Evolutionary conservation across 2,113 vertebrate genomes (phyloP).

Genomic region (Trematocara nigrifrons): DNA sequence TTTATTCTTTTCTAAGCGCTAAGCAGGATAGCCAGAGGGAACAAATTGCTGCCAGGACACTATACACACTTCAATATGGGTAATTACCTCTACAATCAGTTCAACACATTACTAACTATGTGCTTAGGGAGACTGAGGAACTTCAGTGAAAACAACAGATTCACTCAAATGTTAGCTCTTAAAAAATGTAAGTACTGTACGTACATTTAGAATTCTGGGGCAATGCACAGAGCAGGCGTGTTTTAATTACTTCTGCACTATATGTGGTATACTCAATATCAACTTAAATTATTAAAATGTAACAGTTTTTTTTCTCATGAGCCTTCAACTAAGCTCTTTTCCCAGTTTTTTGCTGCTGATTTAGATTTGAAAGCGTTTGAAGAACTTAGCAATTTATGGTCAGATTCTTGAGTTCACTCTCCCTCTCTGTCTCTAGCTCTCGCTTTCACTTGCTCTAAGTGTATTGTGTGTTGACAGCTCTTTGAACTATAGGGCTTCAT

Average conservation of each 20-base stretch:
- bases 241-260: conserved; percentile 17
- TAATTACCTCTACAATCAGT: conserved; percentile 46
- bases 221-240: not conserved
- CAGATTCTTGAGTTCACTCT: not conserved
- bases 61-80: conserved; percentile 27
- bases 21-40: conserved; percentile 47
- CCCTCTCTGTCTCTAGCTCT: not conserved
- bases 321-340: conserved; percentile 13
- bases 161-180: conserved; percentile 1
- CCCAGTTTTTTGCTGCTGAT: conserved; percentile 2
- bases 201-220: conserved; percentile 5
- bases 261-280: conserved; percentile 8
- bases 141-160: not conserved
- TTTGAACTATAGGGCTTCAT: conserved; percentile 47
- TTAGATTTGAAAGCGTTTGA: conserved; percentile 27
- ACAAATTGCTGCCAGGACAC: conserved; percentile 38
- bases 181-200: not conserved
- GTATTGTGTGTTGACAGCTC: conserved; percentile 38
- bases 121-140: not conserved
- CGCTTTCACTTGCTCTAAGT: not conserved
- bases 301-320: not conserved
- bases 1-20: conserved; percentile 51
- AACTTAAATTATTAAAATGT: conserved; percentile 45
- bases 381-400: conserved; percentile 33
- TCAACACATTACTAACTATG: conserved; percentile 24